These are phyloP conservation scores for Syngnathus rostellatus DNA, from an alignment of 2,797 vertebrate species.

Conservation along the genomic window DNA sequence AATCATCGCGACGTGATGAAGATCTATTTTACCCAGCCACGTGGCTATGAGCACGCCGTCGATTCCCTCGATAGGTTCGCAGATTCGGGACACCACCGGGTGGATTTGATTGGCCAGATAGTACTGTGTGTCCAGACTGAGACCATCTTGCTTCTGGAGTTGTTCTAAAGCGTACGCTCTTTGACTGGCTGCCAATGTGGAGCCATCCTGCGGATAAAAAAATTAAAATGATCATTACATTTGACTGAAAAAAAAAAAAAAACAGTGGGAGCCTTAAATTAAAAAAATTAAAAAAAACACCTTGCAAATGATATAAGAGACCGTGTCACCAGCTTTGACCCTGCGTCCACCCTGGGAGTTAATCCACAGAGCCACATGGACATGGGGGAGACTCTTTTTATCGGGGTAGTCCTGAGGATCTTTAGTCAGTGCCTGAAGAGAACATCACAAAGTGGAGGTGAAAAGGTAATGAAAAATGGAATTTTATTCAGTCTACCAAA, in stretches of 20 bases:
- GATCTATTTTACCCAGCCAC: slow-evolving; percentile 80
- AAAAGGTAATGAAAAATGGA: not conserved
- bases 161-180: slow-evolving; percentile 91
- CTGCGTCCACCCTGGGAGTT: slow-evolving; percentile 89
- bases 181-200: slow-evolving; percentile 82
- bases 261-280: no score
- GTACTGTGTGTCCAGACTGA: slow-evolving; percentile 87
- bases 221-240: no score
- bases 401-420: slow-evolving; percentile 98
- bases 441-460: no score
- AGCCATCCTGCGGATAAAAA: slow-evolving; percentile 77
- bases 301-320: slow-evolving; percentile 95
- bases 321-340: slow-evolving; percentile 91
- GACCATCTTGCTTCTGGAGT: slow-evolving; percentile 85
- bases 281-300: slow-evolving; percentile 54
- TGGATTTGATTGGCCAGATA: slow-evolving; percentile 95
- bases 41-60: slow-evolving; percentile 87
- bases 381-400: slow-evolving; percentile 90
- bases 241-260: no score
- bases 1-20: not conserved
- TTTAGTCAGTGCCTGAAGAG: slow-evolving; percentile 83
- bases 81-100: slow-evolving; percentile 93
- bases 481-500: not conserved
- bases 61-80: slow-evolving; percentile 93
- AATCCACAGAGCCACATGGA: slow-evolving; percentile 96